Evolutionary conservation across 2,113 vertebrate species (phyloP), one percentile per base, ranked within the genome.

Genomic region (Pachycephala philippinensis): DNA sequence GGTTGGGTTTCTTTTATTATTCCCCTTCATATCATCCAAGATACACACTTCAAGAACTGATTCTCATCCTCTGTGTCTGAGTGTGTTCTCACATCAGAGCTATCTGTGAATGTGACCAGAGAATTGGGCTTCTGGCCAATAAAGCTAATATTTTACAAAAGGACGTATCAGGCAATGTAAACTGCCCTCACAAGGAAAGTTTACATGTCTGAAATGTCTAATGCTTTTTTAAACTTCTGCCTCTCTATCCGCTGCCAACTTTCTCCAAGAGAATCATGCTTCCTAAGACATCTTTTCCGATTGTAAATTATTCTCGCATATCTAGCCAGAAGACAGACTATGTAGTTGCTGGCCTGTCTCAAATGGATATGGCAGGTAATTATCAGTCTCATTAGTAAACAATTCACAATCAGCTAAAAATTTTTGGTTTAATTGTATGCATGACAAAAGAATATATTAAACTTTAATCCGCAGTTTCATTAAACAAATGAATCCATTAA

Each of bases 161-260:
- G 76, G 56, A 84, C 40, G 1, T 84, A 70, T 71, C 56, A 63
- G 72, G 68, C 83, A 87, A 71, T 56, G 69, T 92, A 87, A 95
- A 95, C 72, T 71, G 24, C 80, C 87, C 91, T 91, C 84, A 54
- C 64, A 90, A 89, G 47, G 56, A 59, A 93, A 95, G 93, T 91
- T 93, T 95, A 93, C 52, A 50, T 81, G 15, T 84, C 39, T 87
- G 50, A 89, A 89, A 97, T 57, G 6, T 53, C 45, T 90, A 80
- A 86, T 15, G 14, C 68, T 90, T 87, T 94, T 92, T 76, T 72
- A 86, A 94, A 83, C 59, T 86, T 93, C 69, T 87, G 52, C 40
- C 52, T 95, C 44, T 31, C 44, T 13, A 3, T 72, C 9, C 47
- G 23, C 35, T 75, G 89, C 89, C 74, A 89, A 30, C 72, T 94